These are phyloP conservation scores for Alloplasta piceator DNA, from an alignment of 2,888 invertebrate species.

Conservation along the genomic window DNA sequence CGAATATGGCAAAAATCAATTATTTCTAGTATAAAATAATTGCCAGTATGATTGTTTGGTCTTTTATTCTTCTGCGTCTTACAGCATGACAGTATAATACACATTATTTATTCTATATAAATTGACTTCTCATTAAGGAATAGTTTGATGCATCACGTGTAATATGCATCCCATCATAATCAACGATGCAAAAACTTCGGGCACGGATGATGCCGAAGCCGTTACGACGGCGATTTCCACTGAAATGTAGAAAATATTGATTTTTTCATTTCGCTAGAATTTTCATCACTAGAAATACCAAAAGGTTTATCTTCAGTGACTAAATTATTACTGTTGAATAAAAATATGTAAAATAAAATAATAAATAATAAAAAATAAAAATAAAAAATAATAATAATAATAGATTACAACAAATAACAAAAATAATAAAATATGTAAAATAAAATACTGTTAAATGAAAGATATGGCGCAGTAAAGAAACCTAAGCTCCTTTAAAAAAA, in stretches of 20 bases:
- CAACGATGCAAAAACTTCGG: conserved; percentile 71
- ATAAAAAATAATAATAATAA: no score
- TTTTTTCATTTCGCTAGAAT: no score
- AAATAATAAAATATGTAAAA: no score
- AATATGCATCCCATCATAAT: conserved; percentile 73
- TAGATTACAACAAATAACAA: no score
- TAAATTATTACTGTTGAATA: background rate
- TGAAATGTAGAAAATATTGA: conserved; percentile 62
- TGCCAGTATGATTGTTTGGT: conserved; percentile 61
- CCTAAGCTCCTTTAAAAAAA: no score
- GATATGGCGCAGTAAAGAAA: no score
- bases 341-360: no score
- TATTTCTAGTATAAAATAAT: background rate
- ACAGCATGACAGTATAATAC: conserved; percentile 63
- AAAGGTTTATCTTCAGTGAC: background rate
- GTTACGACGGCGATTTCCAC: conserved; percentile 73
- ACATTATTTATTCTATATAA: conserved; percentile 77
- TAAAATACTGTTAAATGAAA: no score
- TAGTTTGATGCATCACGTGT: conserved; percentile 75
- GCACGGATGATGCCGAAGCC: conserved; percentile 71
- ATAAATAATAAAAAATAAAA: no score
- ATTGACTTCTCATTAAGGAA: conserved; percentile 82
- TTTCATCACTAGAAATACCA: no score
- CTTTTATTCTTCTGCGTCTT: conserved; percentile 65
- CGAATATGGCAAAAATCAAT: no score